Evolutionary conservation across 2,113 vertebrate species (phyloP), one percentile per base, ranked within the genome.

Genomic region (Tetrax tetrax): DNA sequence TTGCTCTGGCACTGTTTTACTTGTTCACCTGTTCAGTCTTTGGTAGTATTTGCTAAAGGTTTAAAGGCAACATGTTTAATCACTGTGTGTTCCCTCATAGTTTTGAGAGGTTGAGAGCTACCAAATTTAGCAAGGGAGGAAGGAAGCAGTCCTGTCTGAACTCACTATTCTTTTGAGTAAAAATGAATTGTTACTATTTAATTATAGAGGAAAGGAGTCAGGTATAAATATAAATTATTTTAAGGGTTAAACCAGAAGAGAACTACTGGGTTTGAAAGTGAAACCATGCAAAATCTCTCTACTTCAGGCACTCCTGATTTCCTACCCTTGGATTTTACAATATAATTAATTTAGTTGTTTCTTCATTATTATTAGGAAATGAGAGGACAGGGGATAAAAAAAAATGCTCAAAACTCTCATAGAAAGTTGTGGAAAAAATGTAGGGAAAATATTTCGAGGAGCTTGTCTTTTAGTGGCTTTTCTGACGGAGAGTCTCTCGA

Each of bases 251-350:
- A 56, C 38, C 6, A 38, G 22, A 41, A 33, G 19, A 85, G 14
- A 51, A 38, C 41, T 64, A 28, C 20, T 27, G 23, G 25, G 7
- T 57, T 87, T 51, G 25, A 90, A 83, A 33, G 14, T 75, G 51
- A 88, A 96, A 64, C 31, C 7, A 9, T 54, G 54, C 64, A 61
- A 66, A 96, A 74, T 51, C 25, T 77, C 7, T 69, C 17, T 43
- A 38, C 38, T 91, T 95, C 78, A 88, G 71, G 59, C 37, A 88
- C 43, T 93, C 13, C 15, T 25, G 41, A 2, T 72, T 66, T 88
- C 41, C 61, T 88, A 66, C 47, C 43, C 43, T 56, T 94, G 35
- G 82, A 86, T 92, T 95, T 87, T 70, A 92, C 64, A 76, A 83
- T 82, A 51, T 38, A 28, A 76, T 87, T 96, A 51, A 33, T 91